Evolutionary conservation across 2,888 invertebrate genomes (phyloP).

Genomic region (Trypoxylon attenuatum): DNA sequence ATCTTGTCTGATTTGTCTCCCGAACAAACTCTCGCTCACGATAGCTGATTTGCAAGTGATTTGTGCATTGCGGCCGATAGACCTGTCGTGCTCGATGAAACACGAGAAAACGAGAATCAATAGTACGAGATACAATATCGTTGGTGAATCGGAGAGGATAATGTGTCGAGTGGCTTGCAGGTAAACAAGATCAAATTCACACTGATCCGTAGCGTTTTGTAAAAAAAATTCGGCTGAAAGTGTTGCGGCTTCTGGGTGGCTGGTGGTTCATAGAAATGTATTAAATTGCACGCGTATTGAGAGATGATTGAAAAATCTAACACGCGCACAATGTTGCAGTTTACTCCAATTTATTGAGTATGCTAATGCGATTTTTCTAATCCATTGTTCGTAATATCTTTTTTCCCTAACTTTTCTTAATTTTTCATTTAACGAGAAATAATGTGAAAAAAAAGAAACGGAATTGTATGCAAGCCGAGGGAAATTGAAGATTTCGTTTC

Average conservation of each 20-base stretch:
- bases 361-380: too few relatives aligned
- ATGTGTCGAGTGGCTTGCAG: conserved; percentile 18
- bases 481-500: too few relatives aligned
- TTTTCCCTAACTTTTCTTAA: too few relatives aligned
- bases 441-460: too few relatives aligned
- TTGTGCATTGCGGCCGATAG: background rate
- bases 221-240: conserved; percentile 23
- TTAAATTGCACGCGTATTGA: conserved; percentile 20
- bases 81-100: conserved; percentile 27
- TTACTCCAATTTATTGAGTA: too few relatives aligned
- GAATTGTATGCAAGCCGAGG: too few relatives aligned
- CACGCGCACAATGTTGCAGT: too few relatives aligned
- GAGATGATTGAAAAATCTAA: too few relatives aligned
- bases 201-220: background rate
- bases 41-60: background rate
- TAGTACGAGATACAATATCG: conserved; percentile 43
- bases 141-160: conserved; percentile 20
- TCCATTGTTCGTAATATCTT: too few relatives aligned
- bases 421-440: too few relatives aligned
- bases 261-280: conserved; percentile 27
- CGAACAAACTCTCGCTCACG: background rate
- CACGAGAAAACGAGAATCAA: conserved; percentile 44
- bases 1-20: too few relatives aligned
- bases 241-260: background rate
- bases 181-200: conserved; percentile 43